Conservation (phyloP, 2,888 invertebrate species). For the Leptogaster cylindrica region DNA sequence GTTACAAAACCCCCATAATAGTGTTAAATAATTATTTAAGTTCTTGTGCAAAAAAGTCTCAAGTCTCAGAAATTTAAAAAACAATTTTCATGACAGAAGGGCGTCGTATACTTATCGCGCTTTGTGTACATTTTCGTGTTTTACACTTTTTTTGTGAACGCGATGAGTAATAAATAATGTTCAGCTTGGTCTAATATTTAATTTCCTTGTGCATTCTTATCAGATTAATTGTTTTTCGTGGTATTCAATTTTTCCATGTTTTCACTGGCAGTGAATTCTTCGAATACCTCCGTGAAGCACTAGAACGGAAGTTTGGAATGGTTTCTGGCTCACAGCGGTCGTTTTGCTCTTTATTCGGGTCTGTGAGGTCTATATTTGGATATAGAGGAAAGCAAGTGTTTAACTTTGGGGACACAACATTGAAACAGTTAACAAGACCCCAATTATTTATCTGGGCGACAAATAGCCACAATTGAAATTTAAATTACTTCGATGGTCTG, state of each 20-base stretch:
- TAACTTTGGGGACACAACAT: background rate
- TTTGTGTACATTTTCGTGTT: conserved; percentile 17
- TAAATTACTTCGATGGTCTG: too few relatives aligned
- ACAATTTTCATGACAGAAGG: conserved; percentile 18
- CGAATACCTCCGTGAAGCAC: background rate
- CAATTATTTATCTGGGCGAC: background rate
- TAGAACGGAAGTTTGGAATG: conserved; percentile 24
- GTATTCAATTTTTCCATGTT: background rate
- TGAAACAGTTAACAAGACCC: conserved; percentile 15
- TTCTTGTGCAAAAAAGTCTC: too few relatives aligned
- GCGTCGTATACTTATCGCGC: conserved; percentile 1
- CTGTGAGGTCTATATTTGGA: conserved; percentile 6
- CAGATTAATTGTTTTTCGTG: background rate
- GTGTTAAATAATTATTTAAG: too few relatives aligned
- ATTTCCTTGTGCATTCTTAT: background rate
- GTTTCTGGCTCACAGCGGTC: background rate
- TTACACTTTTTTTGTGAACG: too few relatives aligned
- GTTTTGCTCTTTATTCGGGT: conserved; percentile 21
- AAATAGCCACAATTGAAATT: too few relatives aligned
- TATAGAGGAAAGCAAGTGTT: background rate
- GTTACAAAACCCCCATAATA: too few relatives aligned
- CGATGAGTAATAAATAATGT: too few relatives aligned
- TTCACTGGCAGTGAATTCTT: background rate
- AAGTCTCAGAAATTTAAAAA: background rate
- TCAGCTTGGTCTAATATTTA: too few relatives aligned